Conservation (phyloP, 2,113 vertebrate genomes). For the Tyto alba region DNA sequence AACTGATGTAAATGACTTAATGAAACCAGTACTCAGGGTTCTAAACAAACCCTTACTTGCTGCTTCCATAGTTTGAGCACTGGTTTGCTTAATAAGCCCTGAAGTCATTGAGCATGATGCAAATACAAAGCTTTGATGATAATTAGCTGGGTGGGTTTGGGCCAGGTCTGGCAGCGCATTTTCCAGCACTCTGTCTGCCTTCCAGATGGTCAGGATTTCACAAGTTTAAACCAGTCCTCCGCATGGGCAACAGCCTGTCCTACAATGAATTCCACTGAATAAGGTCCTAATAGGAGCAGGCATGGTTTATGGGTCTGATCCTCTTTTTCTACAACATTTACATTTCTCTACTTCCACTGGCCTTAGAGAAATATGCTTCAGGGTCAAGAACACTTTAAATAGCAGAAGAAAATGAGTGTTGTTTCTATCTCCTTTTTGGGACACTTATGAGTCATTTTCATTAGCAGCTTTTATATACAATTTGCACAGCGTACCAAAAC, state of each 20-base stretch:
- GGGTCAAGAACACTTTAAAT: neutral
- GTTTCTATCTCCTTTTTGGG: slow-evolving; percentile 27
- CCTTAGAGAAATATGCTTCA: neutral
- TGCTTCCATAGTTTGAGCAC: neutral
- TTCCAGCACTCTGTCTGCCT: neutral
- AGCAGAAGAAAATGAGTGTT: neutral
- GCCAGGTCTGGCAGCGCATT: neutral
- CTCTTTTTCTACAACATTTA: slow-evolving; percentile 11
- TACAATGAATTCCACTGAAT: neutral
- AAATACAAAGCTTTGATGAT: neutral
- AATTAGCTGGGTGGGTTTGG: neutral
- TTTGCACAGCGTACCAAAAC: neutral
- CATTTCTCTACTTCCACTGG: neutral
- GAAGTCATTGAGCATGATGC: neutral
- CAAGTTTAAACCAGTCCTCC: neutral
- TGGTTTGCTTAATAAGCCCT: neutral
- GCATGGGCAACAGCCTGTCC: neutral
- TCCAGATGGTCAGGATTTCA: neutral
- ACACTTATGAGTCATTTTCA: neutral
- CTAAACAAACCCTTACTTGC: neutral
- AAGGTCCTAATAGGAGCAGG: neutral
- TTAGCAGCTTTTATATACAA: neutral
- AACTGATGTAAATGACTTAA: neutral
- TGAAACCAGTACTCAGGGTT: neutral
- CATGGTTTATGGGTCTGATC: neutral